Conservation (phyloP, 1,140 invertebrate genomes). For the Bombus consobrinus region DNA sequence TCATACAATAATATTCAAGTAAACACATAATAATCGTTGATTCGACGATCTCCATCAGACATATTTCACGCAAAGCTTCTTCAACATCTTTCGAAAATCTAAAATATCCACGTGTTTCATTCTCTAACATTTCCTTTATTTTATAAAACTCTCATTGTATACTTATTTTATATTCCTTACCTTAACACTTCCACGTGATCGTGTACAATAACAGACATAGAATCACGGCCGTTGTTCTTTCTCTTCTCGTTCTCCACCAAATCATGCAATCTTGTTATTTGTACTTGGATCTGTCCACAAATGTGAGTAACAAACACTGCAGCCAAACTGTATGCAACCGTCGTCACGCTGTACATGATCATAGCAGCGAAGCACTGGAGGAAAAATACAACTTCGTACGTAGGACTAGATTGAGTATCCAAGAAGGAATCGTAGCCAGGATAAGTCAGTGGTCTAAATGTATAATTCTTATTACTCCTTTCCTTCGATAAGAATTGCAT, state of each 20-base stretch:
- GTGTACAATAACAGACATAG: conserved; percentile 24
- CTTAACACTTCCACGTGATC: conserved; percentile 49
- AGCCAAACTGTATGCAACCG: conserved; percentile 62
- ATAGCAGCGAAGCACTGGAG: conserved; percentile 65
- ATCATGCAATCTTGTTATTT: conserved; percentile 44
- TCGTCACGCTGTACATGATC: conserved; percentile 63
- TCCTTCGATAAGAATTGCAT: conserved; percentile 46
- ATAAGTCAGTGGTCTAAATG: conserved; percentile 53
- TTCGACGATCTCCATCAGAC: conserved; percentile 40
- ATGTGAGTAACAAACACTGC: conserved; percentile 70
- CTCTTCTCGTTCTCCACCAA: conserved; percentile 20
- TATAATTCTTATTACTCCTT: conserved; percentile 30
- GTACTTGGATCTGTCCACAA: conserved; percentile 65
- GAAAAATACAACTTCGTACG: conserved; percentile 67
- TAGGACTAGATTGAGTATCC: conserved; percentile 61
- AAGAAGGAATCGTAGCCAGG: conserved; percentile 65
- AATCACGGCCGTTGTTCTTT: neutral
- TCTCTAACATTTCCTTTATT: neutral
- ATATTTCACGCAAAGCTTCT: conserved; percentile 49
- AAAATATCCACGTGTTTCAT: neutral
- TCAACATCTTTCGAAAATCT: conserved; percentile 49
- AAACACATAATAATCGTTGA: conserved; percentile 55
- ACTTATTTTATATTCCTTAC: conserved; percentile 5
- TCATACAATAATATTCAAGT: conserved; percentile 61
- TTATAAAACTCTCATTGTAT: neutral